A percentile compares a stretch with the other conserved stretches of the same genome.
Evolutionary conservation across 2,113 vertebrate genomes (phyloP).

Genomic region (Addax nasomaculatus): DNA sequence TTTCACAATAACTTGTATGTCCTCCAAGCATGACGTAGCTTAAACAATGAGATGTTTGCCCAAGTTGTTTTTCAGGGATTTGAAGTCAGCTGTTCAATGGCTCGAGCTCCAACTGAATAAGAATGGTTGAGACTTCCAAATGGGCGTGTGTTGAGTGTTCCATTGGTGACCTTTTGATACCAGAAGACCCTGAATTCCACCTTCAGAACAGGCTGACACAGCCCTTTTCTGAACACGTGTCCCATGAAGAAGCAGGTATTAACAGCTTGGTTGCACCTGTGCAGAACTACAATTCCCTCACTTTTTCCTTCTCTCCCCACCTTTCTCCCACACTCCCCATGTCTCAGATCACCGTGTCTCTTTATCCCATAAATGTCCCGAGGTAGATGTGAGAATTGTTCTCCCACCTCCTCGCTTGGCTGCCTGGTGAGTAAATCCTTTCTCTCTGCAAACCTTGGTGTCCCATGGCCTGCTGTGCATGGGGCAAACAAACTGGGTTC

Average conservation of each 20-base stretch:
- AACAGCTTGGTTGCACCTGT: not conserved
- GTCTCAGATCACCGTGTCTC: not conserved
- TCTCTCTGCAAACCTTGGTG: not conserved
- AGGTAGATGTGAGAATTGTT: not conserved
- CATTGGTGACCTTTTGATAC: not conserved
- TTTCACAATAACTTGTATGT: not conserved
- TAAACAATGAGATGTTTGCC: not conserved
- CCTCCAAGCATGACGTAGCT: not conserved
- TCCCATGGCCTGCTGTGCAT: not conserved
- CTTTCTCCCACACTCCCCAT: not conserved
- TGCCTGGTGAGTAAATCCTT: not conserved
- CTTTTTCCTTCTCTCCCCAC: not conserved
- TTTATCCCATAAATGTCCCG: not conserved
- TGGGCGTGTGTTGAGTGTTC: not conserved
- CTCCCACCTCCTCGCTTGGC: not conserved
- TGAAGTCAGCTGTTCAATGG: not conserved
- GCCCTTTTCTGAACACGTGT: not conserved
- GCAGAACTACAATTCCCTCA: not conserved
- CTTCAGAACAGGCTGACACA: not conserved
- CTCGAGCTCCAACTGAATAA: not conserved
- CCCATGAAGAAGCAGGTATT: not conserved
- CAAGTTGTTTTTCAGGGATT: not conserved
- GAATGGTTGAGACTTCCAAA: not conserved
- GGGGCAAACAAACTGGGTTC: not conserved
- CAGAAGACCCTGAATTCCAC: not conserved